Percentiles rank a stretch among this genome's conserved stretches.
Evolutionary conservation across 2,888 invertebrate genomes (phyloP).

Genomic region (Leptura quadrifasciata): DNA sequence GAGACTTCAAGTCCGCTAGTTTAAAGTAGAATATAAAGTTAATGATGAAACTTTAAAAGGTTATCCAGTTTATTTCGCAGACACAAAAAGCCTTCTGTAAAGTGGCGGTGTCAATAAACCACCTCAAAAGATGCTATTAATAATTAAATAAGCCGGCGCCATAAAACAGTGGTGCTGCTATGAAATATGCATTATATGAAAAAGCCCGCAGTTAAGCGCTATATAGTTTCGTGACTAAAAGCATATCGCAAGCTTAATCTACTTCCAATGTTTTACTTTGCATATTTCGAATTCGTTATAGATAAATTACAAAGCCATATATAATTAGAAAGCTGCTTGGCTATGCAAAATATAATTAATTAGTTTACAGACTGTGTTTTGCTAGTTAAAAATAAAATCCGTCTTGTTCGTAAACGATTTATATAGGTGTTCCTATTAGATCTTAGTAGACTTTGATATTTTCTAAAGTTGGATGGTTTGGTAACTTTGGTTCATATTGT

Average conservation of each 20-base stretch:
- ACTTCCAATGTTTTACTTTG: not conserved
- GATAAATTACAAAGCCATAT: not conserved
- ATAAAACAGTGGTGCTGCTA: slow-evolving; percentile 19
- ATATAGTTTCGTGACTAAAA: not conserved
- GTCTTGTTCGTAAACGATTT: too few species aligned
- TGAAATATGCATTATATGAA: slow-evolving; percentile 31
- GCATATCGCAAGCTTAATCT: slow-evolving; percentile 6
- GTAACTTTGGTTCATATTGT: too few species aligned
- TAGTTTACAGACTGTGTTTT: not conserved
- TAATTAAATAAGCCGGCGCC: slow-evolving; percentile 22
- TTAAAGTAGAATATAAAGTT: too few species aligned
- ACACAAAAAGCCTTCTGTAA: slow-evolving; percentile 9
- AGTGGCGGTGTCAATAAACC: slow-evolving; percentile 34
- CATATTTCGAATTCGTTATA: not conserved
- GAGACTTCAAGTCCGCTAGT: too few species aligned
- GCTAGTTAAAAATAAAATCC: too few species aligned
- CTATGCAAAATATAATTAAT: not conserved
- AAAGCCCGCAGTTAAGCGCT: slow-evolving; percentile 8
- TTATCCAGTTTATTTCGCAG: not conserved
- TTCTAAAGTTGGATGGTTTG: too few species aligned
- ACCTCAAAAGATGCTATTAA: slow-evolving; percentile 26
- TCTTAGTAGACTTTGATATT: too few species aligned
- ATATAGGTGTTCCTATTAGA: too few species aligned
- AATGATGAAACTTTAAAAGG: slow-evolving; percentile 12
- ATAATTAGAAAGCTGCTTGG: not conserved